These are phyloP conservation scores for Apamea sordens DNA, from an alignment of 2,888 invertebrate species.

Conservation along the genomic window DNA sequence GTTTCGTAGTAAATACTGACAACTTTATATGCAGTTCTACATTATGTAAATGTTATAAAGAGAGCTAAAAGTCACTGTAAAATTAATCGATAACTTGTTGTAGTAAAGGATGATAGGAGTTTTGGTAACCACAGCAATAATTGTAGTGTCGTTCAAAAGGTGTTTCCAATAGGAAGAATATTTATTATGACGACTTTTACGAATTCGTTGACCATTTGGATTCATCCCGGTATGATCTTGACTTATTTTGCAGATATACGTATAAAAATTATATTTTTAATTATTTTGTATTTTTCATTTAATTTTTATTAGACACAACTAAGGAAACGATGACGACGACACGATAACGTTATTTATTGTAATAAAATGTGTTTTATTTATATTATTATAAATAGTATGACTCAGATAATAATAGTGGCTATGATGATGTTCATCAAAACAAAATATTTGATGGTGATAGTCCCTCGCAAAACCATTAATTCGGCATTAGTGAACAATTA, in stretches of 20 bases:
- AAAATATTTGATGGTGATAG: background rate
- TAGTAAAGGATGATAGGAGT: background rate
- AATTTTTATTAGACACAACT: background rate
- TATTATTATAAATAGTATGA: background rate
- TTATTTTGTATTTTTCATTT: no score
- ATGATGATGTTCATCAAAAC: background rate
- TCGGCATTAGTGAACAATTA: no score
- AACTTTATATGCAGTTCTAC: background rate
- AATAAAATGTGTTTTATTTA: background rate
- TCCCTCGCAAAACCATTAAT: no score
- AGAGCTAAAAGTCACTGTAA: background rate
- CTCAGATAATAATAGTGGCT: no score
- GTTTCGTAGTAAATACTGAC: background rate
- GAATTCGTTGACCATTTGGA: background rate
- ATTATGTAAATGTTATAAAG: background rate
- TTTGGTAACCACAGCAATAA: background rate
- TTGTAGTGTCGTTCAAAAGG: background rate
- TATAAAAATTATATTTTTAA: no score
- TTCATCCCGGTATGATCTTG: background rate
- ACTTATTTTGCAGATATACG: no score
- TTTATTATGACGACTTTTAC: background rate
- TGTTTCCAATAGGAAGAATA: no score
- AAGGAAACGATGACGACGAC: background rate
- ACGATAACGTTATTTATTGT: background rate
- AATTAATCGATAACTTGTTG: background rate